phyloP scores from a whole-genome alignment of 2,888 invertebrate genomes.

The Drosophila putrida region DNA sequence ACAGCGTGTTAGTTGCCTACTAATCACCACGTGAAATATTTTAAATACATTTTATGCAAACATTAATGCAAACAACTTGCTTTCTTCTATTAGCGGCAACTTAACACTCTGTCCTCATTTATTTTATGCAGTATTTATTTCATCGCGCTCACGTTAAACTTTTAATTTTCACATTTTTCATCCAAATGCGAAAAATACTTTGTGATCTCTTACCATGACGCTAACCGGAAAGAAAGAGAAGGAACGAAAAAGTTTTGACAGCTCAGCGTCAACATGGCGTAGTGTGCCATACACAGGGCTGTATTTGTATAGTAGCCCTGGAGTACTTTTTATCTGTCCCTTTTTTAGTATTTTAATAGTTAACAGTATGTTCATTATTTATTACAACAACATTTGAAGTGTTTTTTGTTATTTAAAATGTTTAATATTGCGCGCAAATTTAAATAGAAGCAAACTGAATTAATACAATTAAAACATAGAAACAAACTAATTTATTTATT shows the following conservation, averaged over 20 bases:
- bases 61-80: constrained; percentile 3
- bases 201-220: constrained; percentile 84
- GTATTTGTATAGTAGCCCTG: constrained; percentile 24
- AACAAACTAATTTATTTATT: no score
- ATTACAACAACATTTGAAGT: no score
- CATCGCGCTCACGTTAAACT: constrained; percentile 48
- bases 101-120: constrained; percentile 1
- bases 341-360: no score
- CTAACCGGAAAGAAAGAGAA: constrained; percentile 86
- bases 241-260: constrained; percentile 71
- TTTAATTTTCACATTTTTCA: constrained; percentile 72
- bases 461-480: no score
- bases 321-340: not conserved
- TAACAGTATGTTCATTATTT: no score
- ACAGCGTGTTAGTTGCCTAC: constrained; percentile 25
- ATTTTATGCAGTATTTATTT: constrained; percentile 45
- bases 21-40: constrained; percentile 61
- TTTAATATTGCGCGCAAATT: no score
- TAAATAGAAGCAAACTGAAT: no score
- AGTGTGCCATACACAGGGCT: constrained; percentile 54
- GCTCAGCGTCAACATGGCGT: constrained; percentile 62
- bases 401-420: no score
- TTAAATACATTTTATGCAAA: constrained; percentile 14
- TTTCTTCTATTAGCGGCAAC: constrained; percentile 13
- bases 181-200: constrained; percentile 55